Evolutionary conservation across 2,888 invertebrate species (phyloP), one percentile per base, ranked within the genome.

Genomic region (Microplitis manilae): DNA sequence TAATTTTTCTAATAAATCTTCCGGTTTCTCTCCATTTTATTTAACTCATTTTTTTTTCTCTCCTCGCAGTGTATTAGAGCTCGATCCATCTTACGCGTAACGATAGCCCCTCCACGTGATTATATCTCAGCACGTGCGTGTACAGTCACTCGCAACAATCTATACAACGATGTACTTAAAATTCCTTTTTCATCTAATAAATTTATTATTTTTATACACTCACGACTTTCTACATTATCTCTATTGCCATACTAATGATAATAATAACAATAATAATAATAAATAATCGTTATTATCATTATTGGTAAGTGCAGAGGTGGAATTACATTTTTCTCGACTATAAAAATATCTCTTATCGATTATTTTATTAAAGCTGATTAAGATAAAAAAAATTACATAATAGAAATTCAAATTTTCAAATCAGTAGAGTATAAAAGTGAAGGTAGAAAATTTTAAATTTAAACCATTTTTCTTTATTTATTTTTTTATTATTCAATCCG

Each of bases 61-160:
- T 15, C 62, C 62, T 68, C 13, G 61, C 75, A 68, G 77, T 60
- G 73, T 80, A 80, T 80, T 81, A 80, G 79, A 79, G 80, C 78
- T 77, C 79, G 75, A 81, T 81, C 76, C 80, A 79, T 80, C 80
- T 81, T 81, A 76, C 74, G 76, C 79, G 78, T 79, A 81, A 81
- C 81, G 81, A 79, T 81, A 78, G 79, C 78, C 68, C 72, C 39
- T 30, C 75, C 76, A 76, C 77, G 79, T 76, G 81, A 81, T 81
- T 81, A 81, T 79, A 81, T 81, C 80, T 81, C 77, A 80, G 79
- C 81, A 80, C 81, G 80, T 80, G 81, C 80, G 81, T 81, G 81
- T 59, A 73, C 68, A 73, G 67, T 73, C 73, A 59, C 67, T 73
- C 50, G 17, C 73, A 73, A 67, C 67, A 73, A 73, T 67, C 73